Evolutionary conservation across 2,797 vertebrate genomes (phyloP).

Genomic region (Mus spretus): DNA sequence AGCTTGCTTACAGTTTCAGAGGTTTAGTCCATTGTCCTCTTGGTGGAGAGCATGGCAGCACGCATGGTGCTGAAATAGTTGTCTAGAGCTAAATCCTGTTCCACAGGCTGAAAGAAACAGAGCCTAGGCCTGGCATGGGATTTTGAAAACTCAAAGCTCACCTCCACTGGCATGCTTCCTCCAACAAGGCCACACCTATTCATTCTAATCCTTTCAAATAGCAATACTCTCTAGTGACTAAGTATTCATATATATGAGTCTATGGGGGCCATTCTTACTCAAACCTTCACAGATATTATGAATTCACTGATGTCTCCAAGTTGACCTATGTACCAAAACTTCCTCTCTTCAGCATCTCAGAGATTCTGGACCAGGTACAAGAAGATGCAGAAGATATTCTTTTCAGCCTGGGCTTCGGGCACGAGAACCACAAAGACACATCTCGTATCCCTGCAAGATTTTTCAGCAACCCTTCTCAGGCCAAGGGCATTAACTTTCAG

Average conservation of each 20-base stretch:
- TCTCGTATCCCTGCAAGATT: constrained; percentile 94
- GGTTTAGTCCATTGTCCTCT: background rate
- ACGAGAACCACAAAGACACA: constrained; percentile 91
- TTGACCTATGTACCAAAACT: constrained; percentile 4
- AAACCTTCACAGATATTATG: background rate
- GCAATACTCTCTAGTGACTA: background rate
- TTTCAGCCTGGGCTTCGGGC: constrained; percentile 94
- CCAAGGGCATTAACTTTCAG: constrained; percentile 95
- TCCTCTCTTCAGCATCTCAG: constrained; percentile 91
- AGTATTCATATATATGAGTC: background rate
- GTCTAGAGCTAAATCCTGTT: background rate
- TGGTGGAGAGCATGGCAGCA: background rate
- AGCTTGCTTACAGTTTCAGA: background rate
- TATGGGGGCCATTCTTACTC: background rate
- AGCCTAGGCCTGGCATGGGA: background rate
- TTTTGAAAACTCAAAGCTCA: background rate
- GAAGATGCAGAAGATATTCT: constrained; percentile 95
- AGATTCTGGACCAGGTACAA: constrained; percentile 92
- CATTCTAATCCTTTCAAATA: background rate
- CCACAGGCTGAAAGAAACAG: background rate
- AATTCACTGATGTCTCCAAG: background rate
- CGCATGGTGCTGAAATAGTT: too few species aligned
- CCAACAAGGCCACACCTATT: background rate
- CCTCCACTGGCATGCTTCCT: background rate
- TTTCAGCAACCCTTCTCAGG: constrained; percentile 93